Evolutionary conservation across 2,113 vertebrate genomes (phyloP).

Genomic region (Dinomys branickii): DNA sequence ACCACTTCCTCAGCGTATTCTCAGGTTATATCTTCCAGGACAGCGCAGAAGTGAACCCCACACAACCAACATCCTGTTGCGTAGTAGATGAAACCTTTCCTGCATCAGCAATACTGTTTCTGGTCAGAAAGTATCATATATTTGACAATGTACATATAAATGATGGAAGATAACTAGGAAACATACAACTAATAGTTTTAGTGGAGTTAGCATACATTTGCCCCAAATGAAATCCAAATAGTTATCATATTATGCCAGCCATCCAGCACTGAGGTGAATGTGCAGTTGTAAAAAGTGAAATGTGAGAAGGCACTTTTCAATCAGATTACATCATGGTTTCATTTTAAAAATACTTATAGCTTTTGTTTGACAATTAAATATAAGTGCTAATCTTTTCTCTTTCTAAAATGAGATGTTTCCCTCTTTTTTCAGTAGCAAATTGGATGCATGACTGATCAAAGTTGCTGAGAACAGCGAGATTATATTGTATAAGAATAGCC

Average conservation of each 20-base stretch:
- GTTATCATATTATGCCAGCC: constrained; percentile 13
- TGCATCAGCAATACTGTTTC: background rate
- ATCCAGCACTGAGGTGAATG: background rate
- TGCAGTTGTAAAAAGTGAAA: background rate
- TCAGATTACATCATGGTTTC: background rate
- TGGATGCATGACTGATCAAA: constrained; percentile 2
- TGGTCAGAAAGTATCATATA: background rate
- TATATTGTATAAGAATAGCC: background rate
- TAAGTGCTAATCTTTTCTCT: background rate
- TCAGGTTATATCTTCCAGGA: background rate
- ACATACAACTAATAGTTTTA: background rate
- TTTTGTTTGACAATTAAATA: constrained; percentile 52
- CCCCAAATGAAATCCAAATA: background rate
- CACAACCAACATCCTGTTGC: background rate
- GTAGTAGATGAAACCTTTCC: background rate
- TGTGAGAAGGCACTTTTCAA: constrained; percentile 11
- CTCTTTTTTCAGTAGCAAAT: constrained; percentile 20
- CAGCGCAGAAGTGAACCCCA: background rate
- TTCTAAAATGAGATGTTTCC: background rate
- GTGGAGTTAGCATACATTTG: background rate
- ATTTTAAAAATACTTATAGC: constrained; percentile 27
- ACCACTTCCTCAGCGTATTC: rapidly evolving
- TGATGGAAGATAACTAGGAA: background rate
- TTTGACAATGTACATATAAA: background rate
- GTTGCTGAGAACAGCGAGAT: background rate